Percentiles rank a stretch among this genome's conserved stretches.
Conservation (phyloP, 2,888 invertebrate genomes). For the Hemistola chrysoprasaria region DNA sequence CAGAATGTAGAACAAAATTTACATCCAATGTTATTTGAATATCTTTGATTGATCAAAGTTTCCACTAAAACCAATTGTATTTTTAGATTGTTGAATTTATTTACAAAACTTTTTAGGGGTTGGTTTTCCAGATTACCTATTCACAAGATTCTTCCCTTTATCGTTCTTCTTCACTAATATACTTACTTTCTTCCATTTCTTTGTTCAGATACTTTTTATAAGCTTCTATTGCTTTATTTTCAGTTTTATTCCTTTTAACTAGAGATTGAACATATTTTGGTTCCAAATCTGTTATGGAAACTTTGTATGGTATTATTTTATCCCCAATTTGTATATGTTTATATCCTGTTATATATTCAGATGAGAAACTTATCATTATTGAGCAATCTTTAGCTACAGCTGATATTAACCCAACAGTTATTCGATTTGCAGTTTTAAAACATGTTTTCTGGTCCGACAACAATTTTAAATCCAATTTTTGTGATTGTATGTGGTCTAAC, state of each 20-base stretch:
- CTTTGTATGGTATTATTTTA: conserved; percentile 69
- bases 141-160: too few species aligned
- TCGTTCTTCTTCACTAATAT: conserved; percentile 16
- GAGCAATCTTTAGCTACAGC: conserved; percentile 88
- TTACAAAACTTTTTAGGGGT: too few species aligned
- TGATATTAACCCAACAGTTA: conserved; percentile 75
- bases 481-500: conserved; percentile 37
- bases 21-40: too few species aligned
- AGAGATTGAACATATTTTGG: conserved; percentile 80
- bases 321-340: conserved; percentile 52
- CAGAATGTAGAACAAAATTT: too few species aligned
- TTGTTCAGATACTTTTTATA: conserved; percentile 40
- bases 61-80: too few species aligned
- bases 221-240: conserved; percentile 48
- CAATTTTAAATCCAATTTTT: conserved; percentile 41
- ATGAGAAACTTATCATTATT: conserved; percentile 83
- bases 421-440: conserved; percentile 33
- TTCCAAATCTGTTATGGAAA: conserved; percentile 86
- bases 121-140: too few species aligned
- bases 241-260: conserved; percentile 53
- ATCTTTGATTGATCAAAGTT: too few species aligned
- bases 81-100: too few species aligned
- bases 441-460: conserved; percentile 40
- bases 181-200: conserved; percentile 41
- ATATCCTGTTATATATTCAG: conserved; percentile 34